Evolutionary conservation across 2,888 invertebrate species (phyloP), one percentile per base, ranked within the genome.

Genomic region (Amaurobius ferox): DNA sequence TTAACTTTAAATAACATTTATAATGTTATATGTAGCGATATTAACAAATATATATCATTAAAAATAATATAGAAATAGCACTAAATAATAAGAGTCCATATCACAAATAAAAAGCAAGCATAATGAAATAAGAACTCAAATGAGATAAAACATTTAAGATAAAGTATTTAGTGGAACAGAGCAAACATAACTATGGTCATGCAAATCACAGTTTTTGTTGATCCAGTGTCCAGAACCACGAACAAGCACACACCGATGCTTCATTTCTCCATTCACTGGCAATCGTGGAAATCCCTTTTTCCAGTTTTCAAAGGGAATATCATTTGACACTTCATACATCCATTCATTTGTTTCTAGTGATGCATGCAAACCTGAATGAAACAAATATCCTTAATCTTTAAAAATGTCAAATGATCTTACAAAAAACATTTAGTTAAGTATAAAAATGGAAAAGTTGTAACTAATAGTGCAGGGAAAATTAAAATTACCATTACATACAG

Each of bases 161-260:
- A n/a, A 44, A 9, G 11, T 9, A 11, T 44, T 44, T 44, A 16
- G 11, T n/a, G 76, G 68, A 55, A 81, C 71, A n/a, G 64, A 16
- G 61, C 85, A 85, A 67, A 85, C 67, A 40, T 70, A 85, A 35
- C 77, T 78, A 72, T 85, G 85, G 19, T 77, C 77, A 55, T 85
- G 85, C 26, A 23, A 39, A 29, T 80, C 87, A 68, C 87, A 87
- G 11, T 73, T 72, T 28, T 80, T 87, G 61, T 87, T 87, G 7
- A 87, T 87, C 87, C 87, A 87, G 13, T 66, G 66, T 1, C 87
- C 87, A 71, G 87, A 79, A 16, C 77, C 81, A 9, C 87, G 70
- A 68, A 77, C 87, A 2, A 87, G 64, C 44, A 72, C 78, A 70
- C 87, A 87, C 2, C 78, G 61, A 32, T 78, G 72, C 32, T 87